Conservation (phyloP, 2,797 vertebrate species). For the Gallinago stenura region DNA sequence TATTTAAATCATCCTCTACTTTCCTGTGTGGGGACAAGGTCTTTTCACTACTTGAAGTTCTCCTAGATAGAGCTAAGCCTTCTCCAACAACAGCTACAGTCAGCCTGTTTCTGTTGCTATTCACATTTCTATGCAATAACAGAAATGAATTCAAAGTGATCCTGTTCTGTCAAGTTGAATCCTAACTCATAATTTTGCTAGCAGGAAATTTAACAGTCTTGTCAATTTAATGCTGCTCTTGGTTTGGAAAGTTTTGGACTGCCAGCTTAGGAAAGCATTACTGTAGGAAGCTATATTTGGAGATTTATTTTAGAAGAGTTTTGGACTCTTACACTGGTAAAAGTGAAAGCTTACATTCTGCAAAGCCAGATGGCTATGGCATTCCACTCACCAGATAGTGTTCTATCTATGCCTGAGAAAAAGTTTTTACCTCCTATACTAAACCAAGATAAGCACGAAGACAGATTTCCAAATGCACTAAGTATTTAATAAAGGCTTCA, state of each 20-base stretch:
- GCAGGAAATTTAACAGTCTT: neutral
- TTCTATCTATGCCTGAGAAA: neutral
- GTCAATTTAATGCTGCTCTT: neutral
- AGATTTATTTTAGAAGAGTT: neutral
- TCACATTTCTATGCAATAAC: neutral
- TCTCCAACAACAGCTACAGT: neutral
- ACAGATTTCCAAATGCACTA: neutral
- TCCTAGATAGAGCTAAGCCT: neutral
- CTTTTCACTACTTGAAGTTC: neutral
- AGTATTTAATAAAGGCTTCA: neutral
- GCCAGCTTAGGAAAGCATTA: neutral
- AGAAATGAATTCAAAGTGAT: neutral
- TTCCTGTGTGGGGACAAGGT: neutral
- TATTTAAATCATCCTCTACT: neutral
- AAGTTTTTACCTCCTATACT: neutral
- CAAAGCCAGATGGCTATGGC: neutral
- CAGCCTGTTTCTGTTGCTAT: neutral
- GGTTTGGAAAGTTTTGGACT: neutral
- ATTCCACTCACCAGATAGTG: neutral
- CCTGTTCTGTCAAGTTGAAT: neutral
- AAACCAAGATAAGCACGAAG: neutral
- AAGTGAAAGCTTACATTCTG: neutral
- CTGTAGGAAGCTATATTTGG: neutral
- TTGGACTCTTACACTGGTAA: neutral
- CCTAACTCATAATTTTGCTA: neutral